Conservation (phyloP, 2,797 vertebrate genomes). For the Erithacus rubecula region DNA sequence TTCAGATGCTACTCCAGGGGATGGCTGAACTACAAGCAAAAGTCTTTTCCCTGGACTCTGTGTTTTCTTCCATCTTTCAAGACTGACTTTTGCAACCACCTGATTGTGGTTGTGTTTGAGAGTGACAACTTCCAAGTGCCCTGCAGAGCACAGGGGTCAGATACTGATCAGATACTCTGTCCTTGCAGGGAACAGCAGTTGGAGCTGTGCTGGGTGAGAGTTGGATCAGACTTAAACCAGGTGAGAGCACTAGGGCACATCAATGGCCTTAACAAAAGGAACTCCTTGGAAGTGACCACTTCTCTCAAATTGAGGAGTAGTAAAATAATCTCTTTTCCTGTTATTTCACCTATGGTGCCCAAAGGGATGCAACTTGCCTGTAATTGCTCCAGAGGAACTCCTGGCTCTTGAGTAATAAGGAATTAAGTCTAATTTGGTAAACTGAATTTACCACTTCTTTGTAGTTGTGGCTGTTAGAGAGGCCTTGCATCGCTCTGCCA, state of each 20-base stretch:
- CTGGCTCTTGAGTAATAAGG: conserved; percentile 19
- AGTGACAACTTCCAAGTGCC: neutral
- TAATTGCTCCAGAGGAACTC: conserved; percentile 7
- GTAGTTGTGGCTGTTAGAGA: conserved; percentile 7
- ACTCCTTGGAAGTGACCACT: neutral
- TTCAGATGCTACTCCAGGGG: neutral
- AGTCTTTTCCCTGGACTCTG: neutral
- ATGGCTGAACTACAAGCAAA: neutral
- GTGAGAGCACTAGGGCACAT: neutral
- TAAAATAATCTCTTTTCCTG: conserved; percentile 16
- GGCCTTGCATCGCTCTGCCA: neutral
- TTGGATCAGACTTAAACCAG: neutral
- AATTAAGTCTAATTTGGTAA: conserved; percentile 47
- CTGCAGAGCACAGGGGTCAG: neutral
- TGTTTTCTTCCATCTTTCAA: neutral
- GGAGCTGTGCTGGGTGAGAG: neutral
- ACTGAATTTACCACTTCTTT: conserved; percentile 44
- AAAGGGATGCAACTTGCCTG: conserved; percentile 25
- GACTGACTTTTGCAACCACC: neutral
- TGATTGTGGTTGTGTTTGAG: neutral
- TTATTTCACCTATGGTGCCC: neutral
- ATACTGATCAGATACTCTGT: neutral
- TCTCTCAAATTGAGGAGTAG: neutral
- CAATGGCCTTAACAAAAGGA: neutral
- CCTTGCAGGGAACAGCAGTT: neutral